Evolutionary conservation across 2,113 vertebrate genomes (phyloP), one percentile per base, ranked within the genome.

Genomic region (Limnothrissa miodon): DNA sequence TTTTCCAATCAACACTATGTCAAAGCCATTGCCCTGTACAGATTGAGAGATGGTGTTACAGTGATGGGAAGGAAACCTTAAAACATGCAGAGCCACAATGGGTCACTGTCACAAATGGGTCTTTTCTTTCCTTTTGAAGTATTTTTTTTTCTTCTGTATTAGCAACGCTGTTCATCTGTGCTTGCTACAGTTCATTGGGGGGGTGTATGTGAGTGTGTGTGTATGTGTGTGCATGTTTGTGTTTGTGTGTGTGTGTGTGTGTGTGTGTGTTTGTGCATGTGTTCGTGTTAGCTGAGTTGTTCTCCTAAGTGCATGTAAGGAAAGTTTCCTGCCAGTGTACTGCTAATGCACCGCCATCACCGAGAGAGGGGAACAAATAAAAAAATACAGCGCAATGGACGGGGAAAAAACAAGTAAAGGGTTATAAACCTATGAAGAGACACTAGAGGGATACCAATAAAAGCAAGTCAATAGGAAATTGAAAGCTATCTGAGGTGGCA

Each of bases 391-490:
- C 74, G 42, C 10, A 45, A 4, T 21, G 46, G 7, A 36, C 8
- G 66, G 59, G 59, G 25, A 29, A 19, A 44, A 46, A 81, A 42
- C 53, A 25, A 62, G 53, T n/a, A 39, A 81, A n/a, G 42, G 59
- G 11, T 29, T 45, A 45, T 45, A 70, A 62, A 82, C 42, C n/a
- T 44, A 45, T 53, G 36, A 62, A 62, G 53, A 81, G 51, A 81
- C 33, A 59, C 66, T 5, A 74, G 66, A 74, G 66, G 36, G 29
- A 74, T 74, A 1, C 66, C 13, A 33, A 74, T 39, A 36, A 74
- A 74, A 66, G n/a, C 25, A 25, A 33, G 59, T 66, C 59, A 66
- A 66, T 66, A 66, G 29, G 59, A 66, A 66, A 66, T 66, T 66
- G 59, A 66, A 74, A 17, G 66, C 66, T 74, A 29, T 74, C 66